Percentiles rank a stretch among this genome's conserved stretches.
Evolutionary conservation across 2,888 invertebrate genomes (phyloP).

Genomic region (Drosophila antonietae): DNA sequence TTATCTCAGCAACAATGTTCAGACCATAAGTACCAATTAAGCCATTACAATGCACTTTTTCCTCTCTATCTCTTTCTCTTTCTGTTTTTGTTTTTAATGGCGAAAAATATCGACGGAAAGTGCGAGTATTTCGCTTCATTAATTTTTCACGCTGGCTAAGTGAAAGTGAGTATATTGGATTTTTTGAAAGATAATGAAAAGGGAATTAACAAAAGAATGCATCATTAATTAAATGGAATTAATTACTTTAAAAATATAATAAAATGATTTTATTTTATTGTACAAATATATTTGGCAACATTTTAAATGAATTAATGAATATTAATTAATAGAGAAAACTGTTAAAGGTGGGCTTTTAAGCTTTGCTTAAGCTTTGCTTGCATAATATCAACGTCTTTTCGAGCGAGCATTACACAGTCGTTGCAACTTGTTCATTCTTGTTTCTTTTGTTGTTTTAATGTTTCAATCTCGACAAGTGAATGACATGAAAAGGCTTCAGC

Average conservation of each 20-base stretch:
- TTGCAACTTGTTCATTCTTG: not conserved
- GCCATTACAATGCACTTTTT: constrained; percentile 61
- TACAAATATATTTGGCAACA: too few relatives aligned
- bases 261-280: too few relatives aligned
- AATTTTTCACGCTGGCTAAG: not conserved
- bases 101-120: constrained; percentile 41
- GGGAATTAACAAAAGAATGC: not conserved
- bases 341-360: too few relatives aligned
- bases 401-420: not conserved
- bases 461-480: constrained; percentile 47
- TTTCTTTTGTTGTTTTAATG: not conserved
- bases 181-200: not conserved
- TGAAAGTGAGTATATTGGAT: not conserved
- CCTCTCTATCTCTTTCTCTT: constrained; percentile 13
- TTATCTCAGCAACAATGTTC: constrained; percentile 35
- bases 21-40: constrained; percentile 73
- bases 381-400: not conserved
- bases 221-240: too few relatives aligned
- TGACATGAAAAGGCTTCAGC: constrained; percentile 60
- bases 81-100: constrained; percentile 40
- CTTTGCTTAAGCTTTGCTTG: not conserved
- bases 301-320: too few relatives aligned
- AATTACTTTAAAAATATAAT: too few relatives aligned
- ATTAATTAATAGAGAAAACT: too few relatives aligned
- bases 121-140: constrained; percentile 42